Conservation (phyloP, 2,888 invertebrate genomes). For the Ceratothoa steindachneri region DNA sequence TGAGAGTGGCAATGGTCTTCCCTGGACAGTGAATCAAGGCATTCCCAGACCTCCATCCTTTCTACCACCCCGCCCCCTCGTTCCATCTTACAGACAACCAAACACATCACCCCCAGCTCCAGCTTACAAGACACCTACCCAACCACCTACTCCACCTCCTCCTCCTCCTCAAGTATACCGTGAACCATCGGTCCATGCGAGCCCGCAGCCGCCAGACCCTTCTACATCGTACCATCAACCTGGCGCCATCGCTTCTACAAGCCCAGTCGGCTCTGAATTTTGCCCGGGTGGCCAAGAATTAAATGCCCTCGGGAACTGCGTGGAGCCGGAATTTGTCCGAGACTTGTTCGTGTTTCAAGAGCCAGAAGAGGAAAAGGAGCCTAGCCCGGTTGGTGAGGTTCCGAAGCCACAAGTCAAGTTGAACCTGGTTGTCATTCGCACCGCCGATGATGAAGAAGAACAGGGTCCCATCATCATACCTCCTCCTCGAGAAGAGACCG, state of each 20-base stretch:
- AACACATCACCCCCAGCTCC: background rate
- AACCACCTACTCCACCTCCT: background rate
- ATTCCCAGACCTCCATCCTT: too few species aligned
- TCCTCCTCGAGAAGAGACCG: background rate
- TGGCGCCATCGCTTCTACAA: too few species aligned
- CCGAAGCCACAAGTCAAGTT: background rate
- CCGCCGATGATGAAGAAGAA: background rate
- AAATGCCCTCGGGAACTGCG: background rate
- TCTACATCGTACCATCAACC: too few species aligned
- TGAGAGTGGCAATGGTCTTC: too few species aligned
- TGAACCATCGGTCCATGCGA: too few species aligned
- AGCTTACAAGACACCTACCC: background rate
- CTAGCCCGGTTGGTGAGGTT: background rate
- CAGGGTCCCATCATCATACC: background rate
- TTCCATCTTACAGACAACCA: background rate
- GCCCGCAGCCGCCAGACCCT: too few species aligned
- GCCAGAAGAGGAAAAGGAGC: background rate
- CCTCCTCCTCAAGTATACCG: background rate
- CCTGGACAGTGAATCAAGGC: too few species aligned
- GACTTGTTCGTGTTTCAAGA: background rate
- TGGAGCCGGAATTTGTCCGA: background rate
- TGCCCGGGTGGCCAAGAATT: background rate
- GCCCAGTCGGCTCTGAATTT: too few species aligned
- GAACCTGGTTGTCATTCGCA: background rate
- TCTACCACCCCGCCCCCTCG: too few species aligned